phyloP scores from a whole-genome alignment of 2,797 vertebrate genomes.

The Sebastes vulpes region DNA sequence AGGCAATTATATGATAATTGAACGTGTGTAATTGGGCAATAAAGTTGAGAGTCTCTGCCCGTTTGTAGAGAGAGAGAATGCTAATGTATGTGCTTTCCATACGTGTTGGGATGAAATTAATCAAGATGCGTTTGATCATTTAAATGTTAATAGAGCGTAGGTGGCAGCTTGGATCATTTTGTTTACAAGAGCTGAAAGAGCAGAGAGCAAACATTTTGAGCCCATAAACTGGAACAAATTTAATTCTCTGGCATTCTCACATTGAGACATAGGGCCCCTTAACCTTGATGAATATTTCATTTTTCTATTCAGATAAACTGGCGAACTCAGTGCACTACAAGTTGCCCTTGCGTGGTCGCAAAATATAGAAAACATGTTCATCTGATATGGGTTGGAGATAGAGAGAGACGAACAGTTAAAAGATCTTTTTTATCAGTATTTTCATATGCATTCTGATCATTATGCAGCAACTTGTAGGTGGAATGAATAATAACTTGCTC shows the following conservation, averaged over 20 bases:
- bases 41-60: neutral
- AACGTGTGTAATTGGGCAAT: conserved; percentile 23
- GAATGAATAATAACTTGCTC: neutral
- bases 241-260: conserved; percentile 55
- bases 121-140: conserved; percentile 45
- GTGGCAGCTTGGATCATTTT: conserved; percentile 22
- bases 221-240: conserved; percentile 58
- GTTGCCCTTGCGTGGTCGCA: conserved; percentile 12
- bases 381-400: neutral
- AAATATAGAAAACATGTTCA: conserved; percentile 17
- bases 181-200: conserved; percentile 29
- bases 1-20: conserved; percentile 14
- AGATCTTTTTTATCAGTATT: conserved; percentile 1
- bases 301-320: conserved; percentile 55
- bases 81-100: conserved; percentile 10
- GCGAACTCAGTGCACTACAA: conserved; percentile 20
- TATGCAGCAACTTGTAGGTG: neutral
- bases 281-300: conserved; percentile 79
- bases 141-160: conserved; percentile 39
- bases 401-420: neutral
- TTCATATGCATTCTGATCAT: neutral
- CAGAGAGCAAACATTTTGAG: conserved; percentile 50
- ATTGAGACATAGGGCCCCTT: conserved; percentile 40
- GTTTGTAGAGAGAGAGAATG: conserved; percentile 8
- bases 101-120: conserved; percentile 36